Conservation (phyloP, 2,888 invertebrate species). For the Dryadula phaetusa region DNA sequence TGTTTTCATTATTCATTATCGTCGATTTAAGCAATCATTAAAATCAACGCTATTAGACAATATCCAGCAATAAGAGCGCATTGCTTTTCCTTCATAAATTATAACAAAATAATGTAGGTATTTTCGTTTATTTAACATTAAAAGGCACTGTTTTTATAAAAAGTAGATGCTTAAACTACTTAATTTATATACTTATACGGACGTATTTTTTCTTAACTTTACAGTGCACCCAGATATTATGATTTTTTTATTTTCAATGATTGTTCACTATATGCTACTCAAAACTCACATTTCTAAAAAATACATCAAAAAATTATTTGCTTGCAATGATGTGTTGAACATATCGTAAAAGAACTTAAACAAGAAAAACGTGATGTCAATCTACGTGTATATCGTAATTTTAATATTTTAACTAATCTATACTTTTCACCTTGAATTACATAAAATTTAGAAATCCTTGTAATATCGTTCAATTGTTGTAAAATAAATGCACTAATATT, state of each 20-base stretch:
- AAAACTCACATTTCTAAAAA: background rate
- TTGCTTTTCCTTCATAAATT: slow-evolving; percentile 69
- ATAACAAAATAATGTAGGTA: background rate
- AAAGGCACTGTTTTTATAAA: background rate
- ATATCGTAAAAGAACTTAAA: background rate
- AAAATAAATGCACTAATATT: too few species aligned
- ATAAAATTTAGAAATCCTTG: background rate
- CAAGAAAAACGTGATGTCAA: background rate
- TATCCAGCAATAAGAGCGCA: slow-evolving; percentile 50
- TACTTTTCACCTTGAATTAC: background rate
- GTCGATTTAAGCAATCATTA: slow-evolving; percentile 42
- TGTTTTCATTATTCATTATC: slow-evolving; percentile 45
- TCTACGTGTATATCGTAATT: background rate
- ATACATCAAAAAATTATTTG: background rate
- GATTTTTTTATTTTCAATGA: too few species aligned
- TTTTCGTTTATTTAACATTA: background rate
- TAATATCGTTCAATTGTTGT: background rate
- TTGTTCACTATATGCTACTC: too few species aligned
- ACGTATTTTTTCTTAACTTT: background rate
- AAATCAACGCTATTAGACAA: slow-evolving; percentile 47
- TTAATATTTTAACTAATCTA: background rate
- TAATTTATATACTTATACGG: background rate
- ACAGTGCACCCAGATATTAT: background rate
- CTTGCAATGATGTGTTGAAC: background rate
- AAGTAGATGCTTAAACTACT: background rate